phyloP scores from a whole-genome alignment of 2,113 vertebrate genomes.

The Nannobrachium achirus region DNA sequence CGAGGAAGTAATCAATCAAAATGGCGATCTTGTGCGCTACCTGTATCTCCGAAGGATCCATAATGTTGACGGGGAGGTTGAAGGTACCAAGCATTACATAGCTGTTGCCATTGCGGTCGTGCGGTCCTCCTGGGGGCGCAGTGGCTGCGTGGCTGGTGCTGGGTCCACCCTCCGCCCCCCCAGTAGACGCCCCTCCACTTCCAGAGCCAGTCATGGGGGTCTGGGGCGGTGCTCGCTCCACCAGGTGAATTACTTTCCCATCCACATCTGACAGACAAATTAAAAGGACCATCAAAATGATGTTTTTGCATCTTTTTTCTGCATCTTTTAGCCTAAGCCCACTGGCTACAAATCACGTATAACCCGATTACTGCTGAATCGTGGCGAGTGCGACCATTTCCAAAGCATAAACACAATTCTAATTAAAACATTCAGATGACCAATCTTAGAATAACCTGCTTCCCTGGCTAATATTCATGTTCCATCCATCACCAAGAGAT shows the following conservation, averaged over 20 bases:
- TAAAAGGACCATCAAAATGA: background rate
- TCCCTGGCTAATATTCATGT: background rate
- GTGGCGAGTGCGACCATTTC: too few relatives aligned
- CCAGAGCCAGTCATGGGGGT: conserved; percentile 72
- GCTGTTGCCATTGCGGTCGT: conserved; percentile 87
- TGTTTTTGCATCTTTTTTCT: too few relatives aligned
- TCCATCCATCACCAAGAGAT: too few relatives aligned
- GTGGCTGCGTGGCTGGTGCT: conserved; percentile 69
- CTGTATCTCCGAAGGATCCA: conserved; percentile 77
- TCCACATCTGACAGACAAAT: conserved; percentile 80
- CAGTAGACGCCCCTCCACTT: conserved; percentile 61
- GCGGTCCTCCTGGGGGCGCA: conserved; percentile 73
- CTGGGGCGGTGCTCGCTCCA: conserved; percentile 88
- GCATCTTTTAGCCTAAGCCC: too few relatives aligned
- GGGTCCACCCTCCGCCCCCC: conserved; percentile 57
- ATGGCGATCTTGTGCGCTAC: conserved; percentile 29
- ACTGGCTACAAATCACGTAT: too few relatives aligned
- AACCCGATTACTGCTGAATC: too few relatives aligned
- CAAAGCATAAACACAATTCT: background rate
- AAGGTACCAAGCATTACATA: conserved; percentile 91
- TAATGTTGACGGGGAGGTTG: conserved; percentile 86
- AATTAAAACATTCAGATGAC: background rate
- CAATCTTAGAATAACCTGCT: background rate
- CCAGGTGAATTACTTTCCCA: conserved; percentile 88
- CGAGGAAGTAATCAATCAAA: too few relatives aligned